These are phyloP conservation scores for Brachionus plicatilis DNA, from an alignment of 1,140 invertebrate genomes.

Conservation along the genomic window DNA sequence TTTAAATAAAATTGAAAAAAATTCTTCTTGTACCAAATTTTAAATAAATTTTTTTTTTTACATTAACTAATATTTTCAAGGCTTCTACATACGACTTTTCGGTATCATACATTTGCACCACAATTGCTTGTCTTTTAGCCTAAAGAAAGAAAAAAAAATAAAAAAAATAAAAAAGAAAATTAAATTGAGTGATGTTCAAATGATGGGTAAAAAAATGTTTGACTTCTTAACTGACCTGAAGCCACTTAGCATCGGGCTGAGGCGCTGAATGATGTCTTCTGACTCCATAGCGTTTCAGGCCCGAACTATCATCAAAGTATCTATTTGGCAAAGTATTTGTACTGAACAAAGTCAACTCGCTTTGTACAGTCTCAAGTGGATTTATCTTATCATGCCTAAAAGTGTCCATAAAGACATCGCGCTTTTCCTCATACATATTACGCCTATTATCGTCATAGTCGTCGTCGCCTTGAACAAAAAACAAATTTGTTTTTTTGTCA, in stretches of 20 bases:
- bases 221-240: neutral
- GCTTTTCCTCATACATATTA: neutral
- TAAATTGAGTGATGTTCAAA: neutral
- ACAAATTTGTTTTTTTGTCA: neutral
- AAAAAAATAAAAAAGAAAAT: neutral
- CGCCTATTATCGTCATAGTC: neutral
- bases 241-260: conserved; percentile 22
- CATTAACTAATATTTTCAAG: conserved; percentile 75
- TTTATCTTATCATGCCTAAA: conserved; percentile 3
- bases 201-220: neutral
- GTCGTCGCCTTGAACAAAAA: conserved; percentile 14
- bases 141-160: neutral
- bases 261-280: conserved; percentile 40
- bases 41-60: conserved; percentile 50
- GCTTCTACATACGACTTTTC: conserved; percentile 84
- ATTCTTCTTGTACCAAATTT: neutral
- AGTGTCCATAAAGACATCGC: neutral
- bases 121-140: conserved; percentile 55
- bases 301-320: conserved; percentile 8
- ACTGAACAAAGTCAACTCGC: neutral
- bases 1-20: too few species aligned
- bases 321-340: conserved; percentile 23
- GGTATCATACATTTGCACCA: conserved; percentile 81
- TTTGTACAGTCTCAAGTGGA: neutral
- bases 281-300: conserved; percentile 21